phyloP scores from a whole-genome alignment of 2,797 vertebrate genomes.

The Leptatherina wallacei region DNA sequence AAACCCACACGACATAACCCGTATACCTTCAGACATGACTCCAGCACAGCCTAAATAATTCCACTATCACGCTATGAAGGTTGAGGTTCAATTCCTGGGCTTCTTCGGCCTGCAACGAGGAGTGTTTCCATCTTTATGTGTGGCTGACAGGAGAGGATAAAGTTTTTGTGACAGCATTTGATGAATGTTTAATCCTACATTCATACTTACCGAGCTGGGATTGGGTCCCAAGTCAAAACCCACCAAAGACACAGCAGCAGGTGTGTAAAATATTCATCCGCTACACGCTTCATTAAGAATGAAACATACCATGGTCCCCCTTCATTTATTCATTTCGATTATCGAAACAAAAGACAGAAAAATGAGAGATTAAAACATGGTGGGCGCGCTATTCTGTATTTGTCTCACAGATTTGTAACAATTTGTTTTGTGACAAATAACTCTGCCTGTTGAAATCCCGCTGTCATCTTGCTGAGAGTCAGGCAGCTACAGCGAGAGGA shows the following conservation, averaged over 20 bases:
- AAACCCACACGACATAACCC: slow-evolving; percentile 65
- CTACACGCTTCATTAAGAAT: slow-evolving; percentile 87
- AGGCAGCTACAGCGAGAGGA: slow-evolving; percentile 59
- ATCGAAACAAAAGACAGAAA: slow-evolving; percentile 85
- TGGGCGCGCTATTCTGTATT: slow-evolving; percentile 76
- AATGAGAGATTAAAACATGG: slow-evolving; percentile 80
- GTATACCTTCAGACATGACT: slow-evolving; percentile 54
- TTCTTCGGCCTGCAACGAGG: slow-evolving; percentile 37
- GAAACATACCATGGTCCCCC: slow-evolving; percentile 76
- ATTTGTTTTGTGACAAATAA: slow-evolving; percentile 87
- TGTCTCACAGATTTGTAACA: slow-evolving; percentile 84
- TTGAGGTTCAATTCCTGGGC: slow-evolving; percentile 48
- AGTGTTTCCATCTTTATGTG: slow-evolving; percentile 50
- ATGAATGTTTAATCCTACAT: slow-evolving; percentile 87
- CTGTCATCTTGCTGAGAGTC: slow-evolving; percentile 73
- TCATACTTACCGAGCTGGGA: slow-evolving; percentile 78
- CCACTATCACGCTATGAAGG: slow-evolving; percentile 43
- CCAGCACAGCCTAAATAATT: slow-evolving; percentile 59
- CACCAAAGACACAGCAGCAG: slow-evolving; percentile 82
- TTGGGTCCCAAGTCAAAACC: slow-evolving; percentile 81
- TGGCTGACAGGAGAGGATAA: slow-evolving; percentile 74
- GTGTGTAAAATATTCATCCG: slow-evolving; percentile 86
- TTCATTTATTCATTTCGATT: slow-evolving; percentile 85
- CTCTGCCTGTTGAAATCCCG: slow-evolving; percentile 77
- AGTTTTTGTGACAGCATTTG: slow-evolving; percentile 85